Conservation (phyloP, 2,797 vertebrate genomes). For the Uromys caudimaculatus region DNA sequence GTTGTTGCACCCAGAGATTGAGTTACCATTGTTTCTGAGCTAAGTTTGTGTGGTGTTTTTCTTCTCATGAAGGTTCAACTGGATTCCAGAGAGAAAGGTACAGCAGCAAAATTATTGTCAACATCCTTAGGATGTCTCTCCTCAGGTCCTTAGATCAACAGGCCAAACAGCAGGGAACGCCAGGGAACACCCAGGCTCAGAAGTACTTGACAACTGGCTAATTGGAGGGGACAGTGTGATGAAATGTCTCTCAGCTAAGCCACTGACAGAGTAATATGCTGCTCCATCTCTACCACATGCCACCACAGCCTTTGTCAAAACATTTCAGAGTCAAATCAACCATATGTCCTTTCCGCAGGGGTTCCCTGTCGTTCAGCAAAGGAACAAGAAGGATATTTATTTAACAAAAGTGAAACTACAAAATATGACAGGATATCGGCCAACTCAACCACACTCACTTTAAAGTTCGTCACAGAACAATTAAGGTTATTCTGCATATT, state of each 20-base stretch:
- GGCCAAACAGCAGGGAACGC: neutral
- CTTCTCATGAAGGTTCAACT: too few relatives aligned
- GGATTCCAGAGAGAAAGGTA: too few relatives aligned
- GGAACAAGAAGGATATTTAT: slow-evolving; percentile 42
- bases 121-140: neutral
- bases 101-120: neutral
- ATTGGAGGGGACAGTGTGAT: neutral
- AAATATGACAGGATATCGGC: slow-evolving; percentile 41
- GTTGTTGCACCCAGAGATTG: too few relatives aligned
- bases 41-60: too few relatives aligned
- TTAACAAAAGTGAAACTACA: slow-evolving; percentile 19
- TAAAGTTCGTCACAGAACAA: slow-evolving; percentile 13
- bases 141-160: neutral
- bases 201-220: slow-evolving; percentile 5
- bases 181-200: neutral
- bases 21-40: too few relatives aligned
- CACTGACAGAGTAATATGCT: slow-evolving; percentile 10
- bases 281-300: neutral
- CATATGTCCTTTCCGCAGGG: neutral
- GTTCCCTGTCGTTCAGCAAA: neutral
- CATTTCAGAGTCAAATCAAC: neutral
- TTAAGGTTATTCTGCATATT: slow-evolving; percentile 26
- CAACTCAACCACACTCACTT: slow-evolving; percentile 16
- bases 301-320: neutral
- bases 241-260: neutral